Conservation (phyloP, 1,140 invertebrate genomes). For the Probaryconus sp. region DNA sequence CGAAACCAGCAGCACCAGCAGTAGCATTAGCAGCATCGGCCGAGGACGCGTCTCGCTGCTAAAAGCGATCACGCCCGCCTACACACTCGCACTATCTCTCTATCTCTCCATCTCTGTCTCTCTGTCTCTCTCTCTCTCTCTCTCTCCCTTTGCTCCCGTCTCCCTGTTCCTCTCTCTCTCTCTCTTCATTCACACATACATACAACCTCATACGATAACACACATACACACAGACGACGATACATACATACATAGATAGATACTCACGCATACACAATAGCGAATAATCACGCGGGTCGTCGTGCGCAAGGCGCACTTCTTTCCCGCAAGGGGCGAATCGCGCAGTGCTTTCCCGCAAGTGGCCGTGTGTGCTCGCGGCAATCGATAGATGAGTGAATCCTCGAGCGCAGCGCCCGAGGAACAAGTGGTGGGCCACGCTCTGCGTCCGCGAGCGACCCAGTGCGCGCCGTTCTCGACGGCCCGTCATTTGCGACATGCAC, state of each 20-base stretch:
- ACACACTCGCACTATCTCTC: not conserved
- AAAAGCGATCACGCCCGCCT: not conserved
- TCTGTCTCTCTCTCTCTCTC: too few species aligned
- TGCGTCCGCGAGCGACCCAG: conserved; percentile 48
- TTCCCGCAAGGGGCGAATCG: conserved; percentile 1
- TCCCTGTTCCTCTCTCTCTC: too few species aligned
- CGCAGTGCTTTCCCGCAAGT: not conserved
- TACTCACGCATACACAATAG: too few species aligned
- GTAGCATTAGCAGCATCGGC: conserved; percentile 66
- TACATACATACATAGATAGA: too few species aligned
- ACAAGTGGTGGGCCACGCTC: conserved; percentile 68
- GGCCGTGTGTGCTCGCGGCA: conserved; percentile 59
- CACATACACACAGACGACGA: too few species aligned
- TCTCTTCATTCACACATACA: too few species aligned
- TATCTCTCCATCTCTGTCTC: too few species aligned
- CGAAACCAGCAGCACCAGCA: conserved; percentile 61
- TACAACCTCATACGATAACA: too few species aligned
- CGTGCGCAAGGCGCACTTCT: not conserved
- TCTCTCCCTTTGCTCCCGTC: too few species aligned
- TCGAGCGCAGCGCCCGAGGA: conserved; percentile 68
- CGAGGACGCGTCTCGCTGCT: conserved; percentile 32
- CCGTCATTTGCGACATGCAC: conserved; percentile 49
- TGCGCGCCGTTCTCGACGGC: conserved; percentile 45
- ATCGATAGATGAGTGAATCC: conserved; percentile 68
- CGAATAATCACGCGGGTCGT: too few species aligned